Base-by-base conservation (phyloP, 2,113 vertebrate species). In the Psittacula cyanocephala region DNA sequence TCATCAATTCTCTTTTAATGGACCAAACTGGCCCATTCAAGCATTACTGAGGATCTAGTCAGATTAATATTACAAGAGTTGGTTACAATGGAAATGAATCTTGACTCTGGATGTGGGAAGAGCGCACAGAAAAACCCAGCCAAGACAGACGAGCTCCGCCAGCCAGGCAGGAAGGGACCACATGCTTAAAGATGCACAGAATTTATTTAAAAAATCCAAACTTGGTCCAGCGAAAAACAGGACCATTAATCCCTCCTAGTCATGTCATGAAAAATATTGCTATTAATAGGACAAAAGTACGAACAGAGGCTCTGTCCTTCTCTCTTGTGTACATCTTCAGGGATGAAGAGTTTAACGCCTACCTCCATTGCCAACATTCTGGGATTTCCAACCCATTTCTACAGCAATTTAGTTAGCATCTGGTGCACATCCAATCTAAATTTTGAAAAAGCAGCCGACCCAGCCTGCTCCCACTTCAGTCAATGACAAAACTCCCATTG, bases 401-500 rank as follows among this genome's bases (percentile, higher is more conserved):
- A 65, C 82, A 75, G 83, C 77, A 92, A 91, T 87, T 92, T 82
- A 29, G 49, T 50, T 43, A 85, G 59, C 81, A 92, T 89, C 92
- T 86, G 86, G 57, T 75, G 41, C 81, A 77, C 67, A 67, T 77
- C 37, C 83, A 62, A 64, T 64, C 44, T 74, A 39, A 69, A 87
- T 86, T 71, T 86, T 87, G 83, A 82, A 87, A 96, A 93, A 81
- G 37, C 74, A 82, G 59, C 75, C 18, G 11, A 39, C 62, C 78
- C 82, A 82, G 57, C 88, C 67, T 65, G 50, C 84, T 93, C 44
- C 65, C 67, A 53, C 78, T 92, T 65, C 46, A 95, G 70, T 74
- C 81, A 67, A 80, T 89, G 81, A 91, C 88, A 93, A 92, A 95
- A 92, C 44, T 67, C 18, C 77, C 86, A 77, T 2, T 82, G 93